Evolutionary conservation across 2,113 vertebrate genomes (phyloP).

Genomic region (Myiozetetes cayanensis): DNA sequence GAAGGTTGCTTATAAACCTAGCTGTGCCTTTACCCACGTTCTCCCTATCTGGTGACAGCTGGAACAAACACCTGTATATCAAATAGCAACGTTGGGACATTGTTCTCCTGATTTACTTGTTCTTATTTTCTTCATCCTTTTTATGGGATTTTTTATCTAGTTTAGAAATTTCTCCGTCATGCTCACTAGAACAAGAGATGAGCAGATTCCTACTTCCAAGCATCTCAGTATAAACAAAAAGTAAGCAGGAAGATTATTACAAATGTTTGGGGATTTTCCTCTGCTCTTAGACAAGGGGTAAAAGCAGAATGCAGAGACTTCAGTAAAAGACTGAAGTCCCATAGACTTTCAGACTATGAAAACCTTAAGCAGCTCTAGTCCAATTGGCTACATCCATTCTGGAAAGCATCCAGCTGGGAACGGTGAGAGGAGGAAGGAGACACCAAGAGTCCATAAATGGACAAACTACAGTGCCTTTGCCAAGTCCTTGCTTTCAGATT

Average conservation of each 20-base stretch:
- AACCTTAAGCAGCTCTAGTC: not conserved
- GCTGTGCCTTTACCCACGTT: not conserved
- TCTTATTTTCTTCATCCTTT: not conserved
- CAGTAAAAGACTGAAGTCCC: not conserved
- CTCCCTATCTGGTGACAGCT: not conserved
- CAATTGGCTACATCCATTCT: not conserved
- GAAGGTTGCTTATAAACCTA: not conserved
- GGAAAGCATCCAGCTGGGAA: not conserved
- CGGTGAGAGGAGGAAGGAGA: not conserved
- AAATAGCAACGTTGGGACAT: not conserved
- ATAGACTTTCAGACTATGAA: not conserved
- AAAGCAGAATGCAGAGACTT: not conserved
- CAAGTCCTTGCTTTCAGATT: not conserved
- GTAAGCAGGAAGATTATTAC: not conserved
- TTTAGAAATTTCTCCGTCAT: not conserved
- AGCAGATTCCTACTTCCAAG: not conserved
- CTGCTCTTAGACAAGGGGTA: not conserved
- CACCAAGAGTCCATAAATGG: not conserved
- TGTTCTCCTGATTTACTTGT: not conserved
- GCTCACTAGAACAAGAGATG: not conserved
- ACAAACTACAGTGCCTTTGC: not conserved
- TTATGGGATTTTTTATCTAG: not conserved
- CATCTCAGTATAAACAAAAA: not conserved
- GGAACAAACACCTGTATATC: not conserved
- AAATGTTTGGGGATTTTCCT: not conserved